phyloP scores from a whole-genome alignment of 2,888 invertebrate genomes.

The Neoitamus cyanurus region DNA sequence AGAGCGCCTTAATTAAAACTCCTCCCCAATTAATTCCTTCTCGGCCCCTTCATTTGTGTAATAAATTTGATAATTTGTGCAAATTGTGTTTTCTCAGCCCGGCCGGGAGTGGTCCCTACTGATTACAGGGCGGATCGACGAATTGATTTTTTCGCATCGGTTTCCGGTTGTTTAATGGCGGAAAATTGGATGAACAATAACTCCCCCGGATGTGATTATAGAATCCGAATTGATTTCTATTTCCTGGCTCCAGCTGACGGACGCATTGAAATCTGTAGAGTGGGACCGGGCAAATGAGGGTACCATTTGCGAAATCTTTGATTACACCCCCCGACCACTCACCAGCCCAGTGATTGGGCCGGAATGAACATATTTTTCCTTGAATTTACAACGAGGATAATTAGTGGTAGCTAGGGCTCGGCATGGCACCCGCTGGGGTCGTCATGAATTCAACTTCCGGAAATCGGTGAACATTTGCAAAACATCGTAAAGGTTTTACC shows the following conservation, averaged over 20 bases:
- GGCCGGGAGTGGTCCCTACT: neutral
- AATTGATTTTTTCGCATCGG: constrained; percentile 28
- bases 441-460: neutral
- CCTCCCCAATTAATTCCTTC: constrained; percentile 13
- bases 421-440: neutral
- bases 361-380: neutral
- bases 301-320: neutral
- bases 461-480: neutral
- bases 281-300: neutral
- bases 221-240: constrained; percentile 4
- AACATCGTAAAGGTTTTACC: neutral
- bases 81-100: constrained; percentile 27
- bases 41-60: neutral
- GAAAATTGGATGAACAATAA: constrained; percentile 39
- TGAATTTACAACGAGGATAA: neutral
- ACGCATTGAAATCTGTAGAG: neutral
- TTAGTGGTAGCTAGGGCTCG: neutral
- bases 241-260: neutral
- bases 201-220: constrained; percentile 22
- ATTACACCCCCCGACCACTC: neutral
- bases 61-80: constrained; percentile 40
- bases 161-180: constrained; percentile 28
- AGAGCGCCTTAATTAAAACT: constrained; percentile 29
- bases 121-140: constrained; percentile 11
- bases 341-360: neutral